Percentiles rank a stretch among this genome's conserved stretches.
Conservation (phyloP, 2,888 invertebrate genomes). For the Nasonovia ribisnigri region DNA sequence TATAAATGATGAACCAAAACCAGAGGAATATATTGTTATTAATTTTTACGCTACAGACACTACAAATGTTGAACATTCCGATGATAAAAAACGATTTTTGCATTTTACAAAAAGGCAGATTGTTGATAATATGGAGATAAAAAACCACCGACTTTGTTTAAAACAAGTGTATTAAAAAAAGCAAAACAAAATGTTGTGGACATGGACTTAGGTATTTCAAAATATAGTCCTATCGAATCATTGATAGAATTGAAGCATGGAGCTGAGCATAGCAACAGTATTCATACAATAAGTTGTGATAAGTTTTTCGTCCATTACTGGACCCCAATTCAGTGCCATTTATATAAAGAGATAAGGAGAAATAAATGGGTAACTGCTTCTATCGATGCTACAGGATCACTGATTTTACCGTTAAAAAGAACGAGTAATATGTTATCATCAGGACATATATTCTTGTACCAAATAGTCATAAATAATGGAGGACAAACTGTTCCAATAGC, state of each 20-base stretch:
- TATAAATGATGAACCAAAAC: background rate
- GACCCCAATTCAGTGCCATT: background rate
- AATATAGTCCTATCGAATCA: background rate
- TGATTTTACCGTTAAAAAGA: background rate
- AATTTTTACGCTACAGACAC: background rate
- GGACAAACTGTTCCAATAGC: background rate
- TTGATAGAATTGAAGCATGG: background rate
- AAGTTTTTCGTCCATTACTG: background rate
- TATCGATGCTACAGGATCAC: background rate
- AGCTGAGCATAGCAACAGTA: background rate
- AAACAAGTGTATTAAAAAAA: background rate
- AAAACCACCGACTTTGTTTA: background rate
- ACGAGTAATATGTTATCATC: background rate
- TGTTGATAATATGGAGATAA: constrained; percentile 18
- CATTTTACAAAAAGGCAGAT: background rate
- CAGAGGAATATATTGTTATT: background rate
- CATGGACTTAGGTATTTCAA: background rate
- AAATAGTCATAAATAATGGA: background rate
- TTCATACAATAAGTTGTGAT: background rate
- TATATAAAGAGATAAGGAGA: background rate
- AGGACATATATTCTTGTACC: background rate
- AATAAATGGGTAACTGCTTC: background rate
- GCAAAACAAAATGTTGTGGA: background rate
- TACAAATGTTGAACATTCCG: background rate
- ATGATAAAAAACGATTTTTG: background rate